These are phyloP conservation scores for Erythrocebus patas DNA, from an alignment of 2,113 vertebrate genomes.

Conservation along the genomic window DNA sequence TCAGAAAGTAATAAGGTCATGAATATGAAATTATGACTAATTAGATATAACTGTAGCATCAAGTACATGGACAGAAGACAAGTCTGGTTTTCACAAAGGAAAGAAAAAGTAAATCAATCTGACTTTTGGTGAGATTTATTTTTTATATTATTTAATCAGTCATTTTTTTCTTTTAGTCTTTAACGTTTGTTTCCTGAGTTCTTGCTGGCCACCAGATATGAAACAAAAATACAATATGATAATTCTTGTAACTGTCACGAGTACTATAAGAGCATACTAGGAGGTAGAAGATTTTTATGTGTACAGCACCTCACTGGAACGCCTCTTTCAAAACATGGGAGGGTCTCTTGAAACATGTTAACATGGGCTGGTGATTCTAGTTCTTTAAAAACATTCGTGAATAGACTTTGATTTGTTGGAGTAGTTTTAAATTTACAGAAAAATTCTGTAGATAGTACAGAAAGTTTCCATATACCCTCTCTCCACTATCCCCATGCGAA, in stretches of 20 bases:
- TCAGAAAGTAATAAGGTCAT: background rate
- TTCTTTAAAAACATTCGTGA: background rate
- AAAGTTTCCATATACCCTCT: background rate
- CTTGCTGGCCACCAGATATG: background rate
- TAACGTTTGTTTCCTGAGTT: background rate
- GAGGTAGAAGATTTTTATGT: background rate
- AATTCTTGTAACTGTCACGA: background rate
- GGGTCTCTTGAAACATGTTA: background rate
- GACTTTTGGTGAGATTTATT: background rate
- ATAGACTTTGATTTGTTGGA: background rate
- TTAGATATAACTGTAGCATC: background rate
- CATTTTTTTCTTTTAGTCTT: background rate
- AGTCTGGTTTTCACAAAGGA: background rate
- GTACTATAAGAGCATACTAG: background rate
- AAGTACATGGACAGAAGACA: background rate
- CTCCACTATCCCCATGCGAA: fast-evolving
- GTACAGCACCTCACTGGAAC: fast-evolving
- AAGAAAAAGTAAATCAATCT: background rate
- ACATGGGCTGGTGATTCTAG: background rate
- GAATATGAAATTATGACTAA: background rate
- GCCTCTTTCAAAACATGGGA: background rate
- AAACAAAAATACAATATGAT: background rate
- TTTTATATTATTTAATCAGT: background rate
- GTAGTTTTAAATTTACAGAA: background rate
- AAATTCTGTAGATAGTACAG: background rate